A percentile compares a stretch with the other conserved stretches of the same genome.
Conservation (phyloP, 2,797 vertebrate genomes). For the Manis crassicaudata region DNA sequence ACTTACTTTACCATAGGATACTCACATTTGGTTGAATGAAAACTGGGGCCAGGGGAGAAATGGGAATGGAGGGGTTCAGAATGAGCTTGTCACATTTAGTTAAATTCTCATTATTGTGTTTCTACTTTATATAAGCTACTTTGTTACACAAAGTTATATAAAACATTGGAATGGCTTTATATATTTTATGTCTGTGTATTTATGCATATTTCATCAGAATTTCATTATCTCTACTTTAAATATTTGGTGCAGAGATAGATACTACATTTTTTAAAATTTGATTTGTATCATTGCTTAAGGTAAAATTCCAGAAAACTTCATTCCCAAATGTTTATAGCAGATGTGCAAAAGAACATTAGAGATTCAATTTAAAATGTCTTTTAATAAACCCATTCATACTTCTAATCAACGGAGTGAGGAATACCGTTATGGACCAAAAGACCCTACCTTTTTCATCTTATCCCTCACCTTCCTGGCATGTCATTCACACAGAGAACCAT, state of each 20-base stretch:
- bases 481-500: background rate
- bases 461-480: background rate
- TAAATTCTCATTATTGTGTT: background rate
- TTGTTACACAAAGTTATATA: background rate
- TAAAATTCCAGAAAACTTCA: conserved; percentile 1
- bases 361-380: background rate
- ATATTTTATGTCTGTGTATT: background rate
- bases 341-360: background rate
- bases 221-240: background rate
- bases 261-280: background rate
- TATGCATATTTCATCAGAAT: conserved; percentile 8
- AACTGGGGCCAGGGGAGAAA: background rate
- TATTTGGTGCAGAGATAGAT: background rate
- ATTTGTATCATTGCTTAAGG: background rate
- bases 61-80: background rate
- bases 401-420: background rate
- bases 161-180: background rate
- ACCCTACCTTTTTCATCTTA: background rate
- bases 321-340: background rate
- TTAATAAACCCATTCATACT: background rate
- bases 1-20: background rate
- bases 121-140: background rate
- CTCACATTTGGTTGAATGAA: background rate
- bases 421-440: background rate
- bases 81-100: background rate